Evolutionary conservation across 1,140 invertebrate genomes (phyloP).

Genomic region (Coboldia fuscipes): DNA sequence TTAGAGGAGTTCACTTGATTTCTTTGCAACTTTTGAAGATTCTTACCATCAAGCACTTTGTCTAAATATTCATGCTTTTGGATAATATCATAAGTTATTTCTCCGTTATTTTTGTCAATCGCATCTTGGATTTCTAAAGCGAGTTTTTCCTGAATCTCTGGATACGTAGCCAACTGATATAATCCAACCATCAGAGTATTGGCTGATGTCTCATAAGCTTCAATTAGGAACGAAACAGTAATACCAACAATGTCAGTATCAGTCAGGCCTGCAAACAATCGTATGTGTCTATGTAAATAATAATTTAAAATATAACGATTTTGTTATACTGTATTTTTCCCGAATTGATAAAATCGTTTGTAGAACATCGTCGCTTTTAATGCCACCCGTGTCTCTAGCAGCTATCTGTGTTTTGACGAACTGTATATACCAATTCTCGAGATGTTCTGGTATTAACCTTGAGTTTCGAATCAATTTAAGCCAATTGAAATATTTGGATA

Average conservation of each 20-base stretch:
- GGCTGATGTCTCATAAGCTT: slow-evolving; percentile 36
- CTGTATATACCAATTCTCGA: no score
- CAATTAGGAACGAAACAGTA: slow-evolving; percentile 16
- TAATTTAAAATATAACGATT: background rate
- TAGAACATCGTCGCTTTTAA: background rate
- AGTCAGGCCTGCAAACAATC: background rate
- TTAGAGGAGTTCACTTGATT: no score
- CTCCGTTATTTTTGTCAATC: background rate
- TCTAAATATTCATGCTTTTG: background rate
- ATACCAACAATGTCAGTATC: background rate
- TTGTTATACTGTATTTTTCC: background rate
- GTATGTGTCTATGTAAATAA: background rate
- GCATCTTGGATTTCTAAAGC: background rate
- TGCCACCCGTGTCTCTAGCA: background rate
- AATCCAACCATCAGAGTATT: slow-evolving; percentile 22
- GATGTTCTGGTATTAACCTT: no score
- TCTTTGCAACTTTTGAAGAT: no score
- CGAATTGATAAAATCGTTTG: background rate
- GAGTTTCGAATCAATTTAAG: no score
- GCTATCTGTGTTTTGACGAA: background rate
- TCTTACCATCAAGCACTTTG: background rate
- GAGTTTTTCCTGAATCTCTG: slow-evolving; percentile 27
- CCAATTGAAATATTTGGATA: no score
- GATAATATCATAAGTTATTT: background rate
- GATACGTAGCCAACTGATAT: slow-evolving; percentile 29